Percentiles rank a stretch among this genome's conserved stretches.
Conservation (phyloP, 2,888 invertebrate species). For the Onchidella celtica region DNA sequence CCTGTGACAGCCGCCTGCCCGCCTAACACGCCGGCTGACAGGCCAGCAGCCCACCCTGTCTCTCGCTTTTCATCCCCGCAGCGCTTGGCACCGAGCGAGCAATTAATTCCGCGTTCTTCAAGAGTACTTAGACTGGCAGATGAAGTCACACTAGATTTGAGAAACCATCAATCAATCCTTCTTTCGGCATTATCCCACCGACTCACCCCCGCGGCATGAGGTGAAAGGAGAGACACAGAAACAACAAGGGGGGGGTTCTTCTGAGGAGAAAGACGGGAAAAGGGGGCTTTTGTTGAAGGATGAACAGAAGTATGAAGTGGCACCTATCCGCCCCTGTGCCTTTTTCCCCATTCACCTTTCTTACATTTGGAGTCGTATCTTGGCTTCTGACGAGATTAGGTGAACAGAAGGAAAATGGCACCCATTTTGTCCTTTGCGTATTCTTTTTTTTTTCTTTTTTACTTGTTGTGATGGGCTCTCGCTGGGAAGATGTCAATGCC, state of each 20-base stretch:
- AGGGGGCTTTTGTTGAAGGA: neutral
- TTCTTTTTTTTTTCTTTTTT: neutral
- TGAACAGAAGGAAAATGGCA: neutral
- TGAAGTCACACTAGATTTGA: slow-evolving; percentile 59
- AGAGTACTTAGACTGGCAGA: slow-evolving; percentile 51
- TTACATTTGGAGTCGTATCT: neutral
- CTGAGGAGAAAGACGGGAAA: neutral
- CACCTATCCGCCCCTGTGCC: neutral
- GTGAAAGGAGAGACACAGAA: neutral
- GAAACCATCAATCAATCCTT: slow-evolving; percentile 55
- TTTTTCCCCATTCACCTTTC: neutral
- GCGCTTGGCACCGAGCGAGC: slow-evolving; percentile 46
- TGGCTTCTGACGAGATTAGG: neutral
- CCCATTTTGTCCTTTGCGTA: neutral
- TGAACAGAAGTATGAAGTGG: neutral
- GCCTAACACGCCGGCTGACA: slow-evolving; percentile 44
- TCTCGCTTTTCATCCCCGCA: slow-evolving; percentile 35
- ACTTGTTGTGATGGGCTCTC: neutral
- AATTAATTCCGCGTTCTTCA: slow-evolving; percentile 49
- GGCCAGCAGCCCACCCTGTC: slow-evolving; percentile 44
- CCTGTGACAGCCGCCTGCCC: slow-evolving; percentile 46
- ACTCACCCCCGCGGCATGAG: neutral
- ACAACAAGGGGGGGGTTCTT: neutral
- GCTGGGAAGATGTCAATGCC: neutral
- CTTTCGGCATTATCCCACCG: slow-evolving; percentile 28